Evolutionary conservation across 2,797 vertebrate genomes (phyloP), one percentile per base, ranked within the genome.

Genomic region (Allobates femoralis): DNA sequence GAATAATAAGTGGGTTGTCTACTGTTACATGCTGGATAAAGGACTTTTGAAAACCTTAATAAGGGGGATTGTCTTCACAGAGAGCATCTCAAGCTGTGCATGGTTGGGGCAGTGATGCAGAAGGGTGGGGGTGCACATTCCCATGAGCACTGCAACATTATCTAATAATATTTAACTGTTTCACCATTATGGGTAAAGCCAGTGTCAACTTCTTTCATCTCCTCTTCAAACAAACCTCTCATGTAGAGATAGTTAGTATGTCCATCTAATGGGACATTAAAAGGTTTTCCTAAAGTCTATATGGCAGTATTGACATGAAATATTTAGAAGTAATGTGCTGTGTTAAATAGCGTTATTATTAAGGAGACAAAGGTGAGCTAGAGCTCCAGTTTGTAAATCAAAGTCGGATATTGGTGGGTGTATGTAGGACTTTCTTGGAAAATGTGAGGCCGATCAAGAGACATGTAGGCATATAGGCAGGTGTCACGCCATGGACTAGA

Each of bases 1-100:
- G 51, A 56, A 69, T 83, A 86, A 87, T 84, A 56, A 83, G 75
- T 34, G 74, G 81, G 64, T 79, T 84, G 86, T 87, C 81, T 84
- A 37, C 75, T 15, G 53, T 79, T 79, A 69, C 55, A 5, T 12
- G 66, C 51, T 28, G 41, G 6, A 84, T 83, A 87, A 83, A 82
- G 79, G 74, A 34, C 64, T 60, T 87, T 60, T 87, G 23, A 83
- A 50, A 83, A 53, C 51, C 60, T 23, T 83, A 71, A 83, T 83
- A 69, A 64, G 34, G 15, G 85, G 85, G 85, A 86, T 62, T 58
- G 85, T 73, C 51, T 69, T 41, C 50, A 19, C 60, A 26, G 73
- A 26, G 80, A 30, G 79, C 26, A 41, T 78, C 80, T 32, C 80
- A 58, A 53, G 74, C 85, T 67, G 80, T 50, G 79, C 30, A 14